Evolutionary conservation across 2,113 vertebrate species (phyloP).

Genomic region (Notechis scutatus): DNA sequence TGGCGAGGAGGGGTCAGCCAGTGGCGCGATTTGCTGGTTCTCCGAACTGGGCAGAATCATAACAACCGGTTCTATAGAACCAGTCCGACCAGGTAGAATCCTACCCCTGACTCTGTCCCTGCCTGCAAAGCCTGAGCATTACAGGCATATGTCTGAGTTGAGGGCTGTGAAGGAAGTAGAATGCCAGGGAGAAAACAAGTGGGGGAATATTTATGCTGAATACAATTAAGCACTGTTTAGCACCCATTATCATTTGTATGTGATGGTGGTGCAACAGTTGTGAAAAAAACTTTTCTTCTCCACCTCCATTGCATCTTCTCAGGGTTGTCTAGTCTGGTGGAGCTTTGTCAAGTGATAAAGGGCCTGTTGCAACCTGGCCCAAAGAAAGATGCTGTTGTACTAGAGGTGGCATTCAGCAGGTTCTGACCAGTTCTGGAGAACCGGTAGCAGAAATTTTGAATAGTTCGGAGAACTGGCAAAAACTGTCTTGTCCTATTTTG

Average conservation of each 20-base stretch:
- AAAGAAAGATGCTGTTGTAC: not conserved
- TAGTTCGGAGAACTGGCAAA: too few relatives aligned
- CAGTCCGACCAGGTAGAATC: too few relatives aligned
- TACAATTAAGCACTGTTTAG: not conserved
- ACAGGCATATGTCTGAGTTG: not conserved
- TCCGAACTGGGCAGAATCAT: too few relatives aligned
- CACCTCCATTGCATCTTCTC: not conserved
- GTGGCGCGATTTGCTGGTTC: too few relatives aligned
- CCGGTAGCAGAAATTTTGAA: too few relatives aligned
- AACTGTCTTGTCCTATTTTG: not conserved
- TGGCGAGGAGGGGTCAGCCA: too few relatives aligned
- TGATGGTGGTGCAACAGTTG: not conserved
- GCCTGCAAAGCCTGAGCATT: not conserved
- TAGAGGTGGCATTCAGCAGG: too few relatives aligned
- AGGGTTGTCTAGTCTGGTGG: not conserved
- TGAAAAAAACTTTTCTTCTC: not conserved
- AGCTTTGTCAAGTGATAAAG: not conserved
- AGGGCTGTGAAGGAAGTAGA: not conserved
- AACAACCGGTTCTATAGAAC: too few relatives aligned
- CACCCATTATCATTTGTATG: not conserved
- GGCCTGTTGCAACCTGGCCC: not conserved
- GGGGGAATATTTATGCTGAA: not conserved
- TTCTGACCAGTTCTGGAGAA: too few relatives aligned
- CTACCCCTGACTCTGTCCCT: not conserved
- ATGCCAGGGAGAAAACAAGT: not conserved